Conservation (phyloP, 2,888 invertebrate species). For the Sericinus montela region DNA sequence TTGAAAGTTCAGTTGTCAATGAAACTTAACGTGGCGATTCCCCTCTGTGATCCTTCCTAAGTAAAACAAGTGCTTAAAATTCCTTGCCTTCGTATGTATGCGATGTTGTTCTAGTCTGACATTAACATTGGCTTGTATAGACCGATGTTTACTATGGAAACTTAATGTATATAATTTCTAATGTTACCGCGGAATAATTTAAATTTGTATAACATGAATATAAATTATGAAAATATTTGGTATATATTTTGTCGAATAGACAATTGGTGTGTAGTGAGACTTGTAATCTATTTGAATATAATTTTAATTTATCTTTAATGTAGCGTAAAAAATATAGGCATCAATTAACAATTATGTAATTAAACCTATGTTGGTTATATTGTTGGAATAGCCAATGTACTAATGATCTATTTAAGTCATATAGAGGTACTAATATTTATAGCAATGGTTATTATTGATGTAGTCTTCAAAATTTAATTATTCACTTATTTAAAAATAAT, state of each 20-base stretch:
- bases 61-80: conserved; percentile 37
- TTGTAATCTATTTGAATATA: conserved; percentile 21
- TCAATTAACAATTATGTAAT: conserved; percentile 13
- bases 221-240: neutral
- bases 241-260: conserved; percentile 6
- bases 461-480: neutral
- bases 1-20: conserved; percentile 2
- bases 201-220: neutral
- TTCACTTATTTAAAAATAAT: neutral
- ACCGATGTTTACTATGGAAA: conserved; percentile 4
- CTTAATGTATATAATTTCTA: conserved; percentile 10
- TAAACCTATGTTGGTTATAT: conserved; percentile 2
- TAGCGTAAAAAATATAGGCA: conserved; percentile 20
- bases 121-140: conserved; percentile 13
- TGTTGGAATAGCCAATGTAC: conserved; percentile 5
- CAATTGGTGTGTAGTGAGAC: conserved; percentile 21
- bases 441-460: too few relatives aligned
- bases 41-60: conserved; percentile 17
- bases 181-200: neutral
- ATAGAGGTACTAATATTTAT: conserved; percentile 10
- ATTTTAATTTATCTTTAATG: conserved; percentile 15
- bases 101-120: conserved; percentile 72
- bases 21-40: conserved; percentile 6
- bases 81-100: conserved; percentile 68
- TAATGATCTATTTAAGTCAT: conserved; percentile 15